These are phyloP conservation scores for Bugulina stolonifera DNA, from an alignment of 2,888 invertebrate genomes.

Conservation along the genomic window DNA sequence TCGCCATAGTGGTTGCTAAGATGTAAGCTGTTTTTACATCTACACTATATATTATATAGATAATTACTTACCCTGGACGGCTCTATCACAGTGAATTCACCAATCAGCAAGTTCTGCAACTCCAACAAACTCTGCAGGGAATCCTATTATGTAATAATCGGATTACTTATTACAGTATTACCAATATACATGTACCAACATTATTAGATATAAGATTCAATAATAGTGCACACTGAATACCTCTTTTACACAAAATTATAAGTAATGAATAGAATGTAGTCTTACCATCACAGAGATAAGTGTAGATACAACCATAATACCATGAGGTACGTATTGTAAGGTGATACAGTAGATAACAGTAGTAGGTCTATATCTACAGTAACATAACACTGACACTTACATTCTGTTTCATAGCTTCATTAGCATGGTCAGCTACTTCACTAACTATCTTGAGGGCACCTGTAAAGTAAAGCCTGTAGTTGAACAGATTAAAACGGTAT, in stretches of 20 bases:
- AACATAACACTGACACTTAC: constrained; percentile 46
- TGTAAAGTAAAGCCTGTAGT: constrained; percentile 38
- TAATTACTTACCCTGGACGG: constrained; percentile 56
- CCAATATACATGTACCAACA: neutral
- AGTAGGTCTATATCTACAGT: too few species aligned
- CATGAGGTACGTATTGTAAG: too few species aligned
- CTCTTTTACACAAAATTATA: too few species aligned
- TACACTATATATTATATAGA: too few species aligned
- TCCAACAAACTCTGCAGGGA: constrained; percentile 57
- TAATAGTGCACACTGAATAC: too few species aligned
- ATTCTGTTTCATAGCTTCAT: constrained; percentile 58
- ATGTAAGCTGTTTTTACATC: too few species aligned
- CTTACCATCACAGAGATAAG: too few species aligned
- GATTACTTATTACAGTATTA: neutral
- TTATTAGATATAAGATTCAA: too few species aligned
- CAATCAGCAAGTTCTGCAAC: constrained; percentile 55
- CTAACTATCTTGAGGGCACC: constrained; percentile 59
- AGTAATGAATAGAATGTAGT: too few species aligned
- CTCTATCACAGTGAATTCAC: constrained; percentile 56
- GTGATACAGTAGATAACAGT: too few species aligned
- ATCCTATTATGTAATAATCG: constrained; percentile 50
- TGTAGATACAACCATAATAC: too few species aligned
- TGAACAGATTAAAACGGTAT: neutral
- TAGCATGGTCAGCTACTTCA: constrained; percentile 60
- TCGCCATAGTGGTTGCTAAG: too few species aligned